phyloP scores from a whole-genome alignment of 2,797 vertebrate genomes.

The Epinephelus malabaricus region DNA sequence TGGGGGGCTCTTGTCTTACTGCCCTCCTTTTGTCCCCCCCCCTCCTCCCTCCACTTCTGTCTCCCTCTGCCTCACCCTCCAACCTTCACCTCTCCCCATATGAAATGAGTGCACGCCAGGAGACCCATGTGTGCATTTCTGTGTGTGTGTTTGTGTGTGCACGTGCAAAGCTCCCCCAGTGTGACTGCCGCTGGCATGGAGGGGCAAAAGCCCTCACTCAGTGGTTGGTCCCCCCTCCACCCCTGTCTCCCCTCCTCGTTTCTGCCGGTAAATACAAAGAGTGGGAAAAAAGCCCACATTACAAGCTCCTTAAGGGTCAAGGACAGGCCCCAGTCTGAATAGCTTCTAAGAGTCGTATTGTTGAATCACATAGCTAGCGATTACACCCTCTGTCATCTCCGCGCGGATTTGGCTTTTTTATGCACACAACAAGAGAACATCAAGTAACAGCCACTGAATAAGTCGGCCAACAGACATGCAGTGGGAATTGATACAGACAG shows the following conservation, averaged over 20 bases:
- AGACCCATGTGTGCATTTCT: constrained; percentile 60
- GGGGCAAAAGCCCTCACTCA: constrained; percentile 80
- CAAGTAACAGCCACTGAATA: constrained; percentile 74
- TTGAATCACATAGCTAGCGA: constrained; percentile 88
- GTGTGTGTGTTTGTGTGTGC: constrained; percentile 32
- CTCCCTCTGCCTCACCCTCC: constrained; percentile 71
- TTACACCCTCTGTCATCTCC: constrained; percentile 90
- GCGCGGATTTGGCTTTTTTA: constrained; percentile 79
- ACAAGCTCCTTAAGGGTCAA: constrained; percentile 92
- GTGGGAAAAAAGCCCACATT: constrained; percentile 86
- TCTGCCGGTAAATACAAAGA: constrained; percentile 85
- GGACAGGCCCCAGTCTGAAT: constrained; percentile 87
- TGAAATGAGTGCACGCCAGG: constrained; percentile 82
- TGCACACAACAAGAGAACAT: constrained; percentile 74
- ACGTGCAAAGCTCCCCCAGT: constrained; percentile 60
- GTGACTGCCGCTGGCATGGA: constrained; percentile 84
- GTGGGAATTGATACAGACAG: constrained; percentile 83
- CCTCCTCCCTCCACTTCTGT: constrained; percentile 23
- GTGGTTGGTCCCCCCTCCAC: constrained; percentile 70
- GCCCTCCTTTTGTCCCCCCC: constrained; percentile 25
- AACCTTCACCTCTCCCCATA: constrained; percentile 77
- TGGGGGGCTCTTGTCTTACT: constrained; percentile 80
- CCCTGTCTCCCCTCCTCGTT: constrained; percentile 59
- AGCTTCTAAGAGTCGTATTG: constrained; percentile 87
- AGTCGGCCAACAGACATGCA: constrained; percentile 79